Evolutionary conservation across 2,888 invertebrate species (phyloP).

Genomic region (Bombylius discolor): DNA sequence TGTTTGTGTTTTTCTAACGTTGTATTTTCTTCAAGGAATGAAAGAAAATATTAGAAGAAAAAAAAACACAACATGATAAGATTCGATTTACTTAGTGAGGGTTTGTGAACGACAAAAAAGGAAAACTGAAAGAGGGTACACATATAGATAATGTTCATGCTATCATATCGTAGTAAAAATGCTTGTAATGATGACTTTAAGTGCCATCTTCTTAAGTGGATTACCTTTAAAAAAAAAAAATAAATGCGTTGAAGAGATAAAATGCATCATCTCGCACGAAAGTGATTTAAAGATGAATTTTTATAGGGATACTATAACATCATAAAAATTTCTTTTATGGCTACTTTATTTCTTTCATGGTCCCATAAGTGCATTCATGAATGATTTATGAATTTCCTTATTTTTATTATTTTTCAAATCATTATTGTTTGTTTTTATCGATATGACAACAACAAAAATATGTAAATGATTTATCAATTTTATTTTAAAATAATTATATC

Average conservation of each 20-base stretch:
- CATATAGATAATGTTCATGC: constrained; percentile 24
- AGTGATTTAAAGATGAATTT: background rate
- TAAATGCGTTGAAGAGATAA: background rate
- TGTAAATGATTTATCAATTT: too few relatives aligned
- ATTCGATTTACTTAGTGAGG: background rate
- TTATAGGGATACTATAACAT: background rate
- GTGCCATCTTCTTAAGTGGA: constrained; percentile 37
- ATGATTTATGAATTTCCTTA: background rate
- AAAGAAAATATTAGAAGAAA: too few relatives aligned
- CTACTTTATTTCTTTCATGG: background rate
- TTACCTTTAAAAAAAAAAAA: constrained; percentile 29
- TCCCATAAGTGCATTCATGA: background rate
- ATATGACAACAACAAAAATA: too few relatives aligned
- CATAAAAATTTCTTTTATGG: background rate
- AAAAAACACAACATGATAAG: too few relatives aligned
- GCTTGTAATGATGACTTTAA: constrained; percentile 38
- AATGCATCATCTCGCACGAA: background rate
- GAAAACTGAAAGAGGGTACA: constrained; percentile 31
- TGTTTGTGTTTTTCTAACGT: too few relatives aligned
- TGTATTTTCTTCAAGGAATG: too few relatives aligned
- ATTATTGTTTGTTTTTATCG: too few relatives aligned
- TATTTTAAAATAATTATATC: too few relatives aligned
- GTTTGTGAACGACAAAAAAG: constrained; percentile 16
- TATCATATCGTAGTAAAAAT: constrained; percentile 34
- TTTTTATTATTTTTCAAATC: too few relatives aligned